Evolutionary conservation across 2,113 vertebrate genomes (phyloP).

Genomic region (Plectropomus leopardus): DNA sequence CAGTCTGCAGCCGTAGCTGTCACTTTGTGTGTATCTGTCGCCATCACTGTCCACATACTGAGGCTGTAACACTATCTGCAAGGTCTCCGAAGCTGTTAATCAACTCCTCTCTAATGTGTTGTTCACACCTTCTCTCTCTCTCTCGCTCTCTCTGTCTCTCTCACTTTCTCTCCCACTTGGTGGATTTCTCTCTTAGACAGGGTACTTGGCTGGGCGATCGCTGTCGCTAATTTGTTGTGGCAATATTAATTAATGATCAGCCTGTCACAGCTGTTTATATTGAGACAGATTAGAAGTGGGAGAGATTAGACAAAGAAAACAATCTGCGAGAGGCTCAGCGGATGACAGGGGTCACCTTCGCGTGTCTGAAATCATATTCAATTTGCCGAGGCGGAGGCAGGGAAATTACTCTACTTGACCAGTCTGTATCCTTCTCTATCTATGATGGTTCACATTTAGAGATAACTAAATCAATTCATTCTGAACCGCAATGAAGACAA

Average conservation of each 20-base stretch:
- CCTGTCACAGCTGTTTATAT: constrained; percentile 86
- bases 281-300: constrained; percentile 86
- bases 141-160: constrained; percentile 41
- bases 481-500: constrained; percentile 11
- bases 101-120: constrained; percentile 74
- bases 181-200: constrained; percentile 74
- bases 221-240: constrained; percentile 87
- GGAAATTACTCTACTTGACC: constrained; percentile 80
- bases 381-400: constrained; percentile 77
- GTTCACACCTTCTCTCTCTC: constrained; percentile 80
- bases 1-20: constrained; percentile 53
- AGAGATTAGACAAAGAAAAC: constrained; percentile 87
- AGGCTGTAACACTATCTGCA: constrained; percentile 65
- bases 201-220: constrained; percentile 75
- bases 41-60: constrained; percentile 62
- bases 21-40: constrained; percentile 46
- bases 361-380: constrained; percentile 85
- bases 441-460: constrained; percentile 44
- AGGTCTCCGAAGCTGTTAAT: constrained; percentile 76
- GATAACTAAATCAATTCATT: constrained; percentile 66
- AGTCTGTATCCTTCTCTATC: constrained; percentile 62
- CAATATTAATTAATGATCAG: constrained; percentile 91
- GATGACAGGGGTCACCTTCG: constrained; percentile 88
- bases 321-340: constrained; percentile 82
- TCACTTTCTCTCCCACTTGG: constrained; percentile 62